Base-by-base conservation (phyloP, 2,888 invertebrate genomes). In the Lissonota sp. region DNA sequence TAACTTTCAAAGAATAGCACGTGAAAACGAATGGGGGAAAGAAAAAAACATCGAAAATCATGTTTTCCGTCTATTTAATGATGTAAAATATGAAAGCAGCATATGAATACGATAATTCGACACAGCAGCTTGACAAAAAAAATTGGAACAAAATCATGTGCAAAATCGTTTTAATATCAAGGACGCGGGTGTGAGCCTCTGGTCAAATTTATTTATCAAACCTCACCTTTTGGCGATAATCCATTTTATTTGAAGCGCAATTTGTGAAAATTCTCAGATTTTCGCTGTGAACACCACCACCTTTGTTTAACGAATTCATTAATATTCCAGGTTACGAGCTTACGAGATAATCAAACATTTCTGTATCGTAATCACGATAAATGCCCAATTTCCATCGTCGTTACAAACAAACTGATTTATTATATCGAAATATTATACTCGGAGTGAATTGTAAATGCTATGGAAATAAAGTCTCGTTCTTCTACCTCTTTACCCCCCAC, bases 171-270 rank as follows among this genome's bases (percentile, higher is more conserved):
- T 14, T 7, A 14, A 14, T 53, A 53, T 53, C 39, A 53, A 5
- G 12, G 14, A 46, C 49, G 53, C 53, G 53, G 6, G 14, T 14
- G 12, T 12, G 6, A 6, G 53, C 16, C 3, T 14, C 12, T 53
- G 14, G 12, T 6, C 26, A 26, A 53, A 53, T 53, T 12, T 16
- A 14, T 14, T 14, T 14, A 14, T 14, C 53, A 14, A 12, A 53
- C 7, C 83, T 85, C 74, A 88, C 89, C 84, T 89, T 90, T 85
- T 88, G 88, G 78, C 89, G 90, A 88, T 89, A 90, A 88, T 90
- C 90, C 90, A 90, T 90, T 82, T 88, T 90, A 86, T 86, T 82
- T 75, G 79, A 74, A 80, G 67, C 83, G 84, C 72, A 86, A 82
- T 86, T 84, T 81, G 79, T 84, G 83, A 86, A 88, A 87, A 86